Percentiles rank a stretch among this genome's conserved stretches.
These are phyloP conservation scores for Trochalopteron elliotii DNA, from an alignment of 2,113 vertebrate species.

Conservation along the genomic window DNA sequence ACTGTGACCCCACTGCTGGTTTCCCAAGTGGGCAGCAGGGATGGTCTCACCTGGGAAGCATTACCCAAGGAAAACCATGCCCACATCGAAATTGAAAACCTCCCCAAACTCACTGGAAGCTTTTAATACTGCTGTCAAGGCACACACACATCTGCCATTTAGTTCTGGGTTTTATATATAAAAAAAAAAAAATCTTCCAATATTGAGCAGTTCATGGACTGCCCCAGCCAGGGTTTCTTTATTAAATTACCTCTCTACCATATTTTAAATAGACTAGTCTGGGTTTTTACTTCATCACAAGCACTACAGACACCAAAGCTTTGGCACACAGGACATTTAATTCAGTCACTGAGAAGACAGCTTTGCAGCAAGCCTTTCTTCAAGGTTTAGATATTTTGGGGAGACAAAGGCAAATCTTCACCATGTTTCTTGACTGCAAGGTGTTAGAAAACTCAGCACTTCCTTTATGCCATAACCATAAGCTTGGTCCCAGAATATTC, in stretches of 20 bases:
- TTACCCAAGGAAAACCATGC: conserved; percentile 63
- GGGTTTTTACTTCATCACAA: not conserved
- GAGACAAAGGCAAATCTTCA: not conserved
- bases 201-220: not conserved
- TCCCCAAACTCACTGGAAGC: not conserved
- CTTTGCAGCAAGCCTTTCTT: not conserved
- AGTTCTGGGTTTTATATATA: not conserved
- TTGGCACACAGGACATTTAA: not conserved
- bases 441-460: not conserved
- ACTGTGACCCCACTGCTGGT: conserved; percentile 57
- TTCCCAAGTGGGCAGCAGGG: not conserved
- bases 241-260: not conserved
- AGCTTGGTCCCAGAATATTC: not conserved
- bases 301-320: not conserved
- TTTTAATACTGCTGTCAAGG: conserved; percentile 23
- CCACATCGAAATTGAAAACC: not conserved
- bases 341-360: not conserved
- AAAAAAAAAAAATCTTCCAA: not conserved
- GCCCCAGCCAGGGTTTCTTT: not conserved
- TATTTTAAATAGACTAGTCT: not conserved
- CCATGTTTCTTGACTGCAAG: not conserved
- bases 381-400: not conserved
- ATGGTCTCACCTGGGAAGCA: not conserved
- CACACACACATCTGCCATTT: conserved; percentile 22
- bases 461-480: not conserved